phyloP scores from a whole-genome alignment of 2,797 vertebrate species.

The Toxotes lorentzi region DNA sequence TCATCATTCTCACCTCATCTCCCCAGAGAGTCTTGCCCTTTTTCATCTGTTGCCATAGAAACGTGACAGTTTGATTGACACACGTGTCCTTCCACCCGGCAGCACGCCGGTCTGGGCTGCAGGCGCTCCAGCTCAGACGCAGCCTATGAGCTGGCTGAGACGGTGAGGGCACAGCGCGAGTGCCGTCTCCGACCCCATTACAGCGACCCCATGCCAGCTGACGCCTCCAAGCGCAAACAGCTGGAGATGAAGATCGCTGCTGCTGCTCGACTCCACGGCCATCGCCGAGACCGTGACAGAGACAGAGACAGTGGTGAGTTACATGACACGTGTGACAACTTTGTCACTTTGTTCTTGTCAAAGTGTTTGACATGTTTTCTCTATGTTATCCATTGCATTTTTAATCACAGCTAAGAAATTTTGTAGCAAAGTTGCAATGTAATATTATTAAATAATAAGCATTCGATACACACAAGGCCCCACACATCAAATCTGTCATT shows the following conservation, averaged over 20 bases:
- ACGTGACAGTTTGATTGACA: slow-evolving; percentile 60
- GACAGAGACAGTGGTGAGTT: slow-evolving; percentile 83
- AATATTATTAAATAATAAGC: background rate
- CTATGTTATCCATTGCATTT: background rate
- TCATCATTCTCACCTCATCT: slow-evolving; percentile 31
- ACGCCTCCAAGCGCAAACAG: slow-evolving; percentile 92
- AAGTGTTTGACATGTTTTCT: background rate
- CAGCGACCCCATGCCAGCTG: slow-evolving; percentile 92
- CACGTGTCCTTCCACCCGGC: slow-evolving; percentile 62
- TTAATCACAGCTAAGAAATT: background rate
- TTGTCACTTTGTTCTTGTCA: no score
- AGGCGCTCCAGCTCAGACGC: slow-evolving; percentile 92
- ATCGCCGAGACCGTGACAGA: slow-evolving; percentile 85
- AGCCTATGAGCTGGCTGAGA: slow-evolving; percentile 87
- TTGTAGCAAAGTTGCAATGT: background rate
- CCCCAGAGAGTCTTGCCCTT: background rate
- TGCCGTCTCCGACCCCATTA: slow-evolving; percentile 91
- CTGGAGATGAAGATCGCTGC: slow-evolving; percentile 94
- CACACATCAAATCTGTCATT: background rate
- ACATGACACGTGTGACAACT: background rate
- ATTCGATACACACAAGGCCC: background rate
- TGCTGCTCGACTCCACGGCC: slow-evolving; percentile 87
- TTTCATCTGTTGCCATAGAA: slow-evolving; percentile 65
- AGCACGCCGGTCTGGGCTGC: slow-evolving; percentile 84
- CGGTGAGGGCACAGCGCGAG: slow-evolving; percentile 90